Percentiles rank a stretch among this genome's conserved stretches.
phyloP scores from a whole-genome alignment of 92 coral and sea anemone genomes.

The Bergia puertoricense region DNA sequence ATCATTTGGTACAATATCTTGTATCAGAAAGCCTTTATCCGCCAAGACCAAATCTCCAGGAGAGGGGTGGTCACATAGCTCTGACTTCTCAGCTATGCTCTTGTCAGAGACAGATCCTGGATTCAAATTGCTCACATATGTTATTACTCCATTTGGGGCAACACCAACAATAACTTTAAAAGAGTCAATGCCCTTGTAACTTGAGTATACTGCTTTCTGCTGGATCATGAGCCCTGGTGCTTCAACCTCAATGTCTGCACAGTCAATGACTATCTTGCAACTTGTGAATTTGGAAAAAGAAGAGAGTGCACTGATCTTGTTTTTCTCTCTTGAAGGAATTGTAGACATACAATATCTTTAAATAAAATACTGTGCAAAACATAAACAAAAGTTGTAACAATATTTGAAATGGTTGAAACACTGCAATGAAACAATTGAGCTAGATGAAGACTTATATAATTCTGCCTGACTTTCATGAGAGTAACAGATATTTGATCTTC shows the following conservation, averaged over 20 bases:
- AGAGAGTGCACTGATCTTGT: slow-evolving; percentile 48
- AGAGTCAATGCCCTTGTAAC: slow-evolving; percentile 49
- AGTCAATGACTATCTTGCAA: slow-evolving; percentile 60
- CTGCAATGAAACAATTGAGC: slow-evolving; percentile 7
- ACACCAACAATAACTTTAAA: slow-evolving; percentile 62
- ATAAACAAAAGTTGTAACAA: slow-evolving; percentile 38
- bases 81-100: slow-evolving; percentile 40
- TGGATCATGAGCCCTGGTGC: slow-evolving; percentile 51
- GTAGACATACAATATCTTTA: slow-evolving; percentile 38
- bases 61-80: slow-evolving; percentile 23
- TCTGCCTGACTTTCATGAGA: slow-evolving; percentile 33
- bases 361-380: slow-evolving; percentile 43
- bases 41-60: slow-evolving; percentile 51
- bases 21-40: slow-evolving; percentile 42
- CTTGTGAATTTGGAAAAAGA: slow-evolving; percentile 46
- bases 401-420: slow-evolving; percentile 26
- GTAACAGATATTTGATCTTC: slow-evolving; percentile 38
- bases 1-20: slow-evolving; percentile 47
- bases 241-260: slow-evolving; percentile 62
- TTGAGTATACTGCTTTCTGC: slow-evolving; percentile 44
- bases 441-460: slow-evolving; percentile 27
- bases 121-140: slow-evolving; percentile 57
- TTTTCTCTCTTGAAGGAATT: slow-evolving; percentile 50
- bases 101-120: slow-evolving; percentile 64
- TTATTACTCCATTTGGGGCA: slow-evolving; percentile 59